phyloP scores from a whole-genome alignment of 2,113 vertebrate species.

The Hypanus sabinus region DNA sequence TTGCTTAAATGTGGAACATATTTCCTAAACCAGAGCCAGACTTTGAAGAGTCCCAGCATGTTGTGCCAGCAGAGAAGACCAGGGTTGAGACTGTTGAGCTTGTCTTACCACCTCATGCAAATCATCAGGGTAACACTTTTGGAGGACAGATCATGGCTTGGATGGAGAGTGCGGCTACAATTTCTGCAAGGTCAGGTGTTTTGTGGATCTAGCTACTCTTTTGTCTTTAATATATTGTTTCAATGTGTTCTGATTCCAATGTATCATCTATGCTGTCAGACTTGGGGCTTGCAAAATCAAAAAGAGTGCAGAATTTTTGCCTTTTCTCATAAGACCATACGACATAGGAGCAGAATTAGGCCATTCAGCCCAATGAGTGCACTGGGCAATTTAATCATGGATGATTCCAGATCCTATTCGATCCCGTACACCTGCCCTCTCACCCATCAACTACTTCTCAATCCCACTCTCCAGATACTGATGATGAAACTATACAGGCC shows the following conservation, averaged over 20 bases:
- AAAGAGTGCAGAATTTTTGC: not conserved
- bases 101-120: constrained; percentile 86
- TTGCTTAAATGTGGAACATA: not conserved
- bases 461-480: not conserved
- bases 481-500: not conserved
- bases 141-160: constrained; percentile 98
- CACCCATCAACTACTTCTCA: too few relatives aligned
- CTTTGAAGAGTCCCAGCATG: constrained; percentile 52
- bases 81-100: constrained; percentile 90
- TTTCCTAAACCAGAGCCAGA: constrained; percentile 54
- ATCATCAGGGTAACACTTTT: constrained; percentile 93
- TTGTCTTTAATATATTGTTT: not conserved
- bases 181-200: constrained; percentile 75
- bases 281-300: not conserved
- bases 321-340: too few relatives aligned
- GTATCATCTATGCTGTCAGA: not conserved
- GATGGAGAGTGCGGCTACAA: constrained; percentile 97
- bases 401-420: too few relatives aligned
- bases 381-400: too few relatives aligned
- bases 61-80: constrained; percentile 67
- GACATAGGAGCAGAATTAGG: too few relatives aligned
- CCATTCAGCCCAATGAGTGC: too few relatives aligned
- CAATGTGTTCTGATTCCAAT: not conserved
- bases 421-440: not conserved
- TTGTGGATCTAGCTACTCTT: not conserved